Base-by-base conservation (phyloP, 1,140 invertebrate species). In the Leptopilina boulardi region DNA sequence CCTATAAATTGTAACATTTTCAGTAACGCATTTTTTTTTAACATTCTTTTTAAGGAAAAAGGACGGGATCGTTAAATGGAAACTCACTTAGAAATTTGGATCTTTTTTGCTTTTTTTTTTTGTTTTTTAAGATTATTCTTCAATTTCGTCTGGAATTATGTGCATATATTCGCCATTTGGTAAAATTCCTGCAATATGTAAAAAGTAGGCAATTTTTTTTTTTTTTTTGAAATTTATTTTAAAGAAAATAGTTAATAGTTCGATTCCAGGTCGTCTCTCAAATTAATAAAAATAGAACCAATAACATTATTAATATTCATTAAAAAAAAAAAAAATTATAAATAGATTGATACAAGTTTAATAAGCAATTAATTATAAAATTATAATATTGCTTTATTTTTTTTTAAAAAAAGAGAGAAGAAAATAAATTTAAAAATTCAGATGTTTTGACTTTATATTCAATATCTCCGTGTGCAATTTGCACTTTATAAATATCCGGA, bases 141-240 rank as follows among this genome's bases (percentile, higher is more conserved):
- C 82, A 70, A 66, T 72, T 70, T 84, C 78, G 38, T 80, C 77
- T 30, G 79, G 74, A 71, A 72, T 78, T 8, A 87, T 70, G 59
- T 83, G 75, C 89, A 89, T 89, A 76, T 85, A 86, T 72, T 89
- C 87, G 71, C 88, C 87, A 59, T 80, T 88, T 72, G 87, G 85
- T 51, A 88, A 79, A 74, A 90, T 78, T 71, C 89, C 87, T 89
- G 83, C 44, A 78, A 79, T n/a, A 10, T 54, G 30, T 47, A 18
- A 38, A 77, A 76, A 75, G 74, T 23, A 76, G 70, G 44, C 72
- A 74, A 70, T 9, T 41, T 74, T 19, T 21, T 11, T 54, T 6
- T 18, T 21, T 54, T 18, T 54, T 19, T 8, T 6, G 19, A 21
- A 47, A 13, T 54, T 2, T 18, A 38, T 4, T 38, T 38, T 38